Evolutionary conservation across 2,797 vertebrate species (phyloP).

Genomic region (Diplodus puntazzo): DNA sequence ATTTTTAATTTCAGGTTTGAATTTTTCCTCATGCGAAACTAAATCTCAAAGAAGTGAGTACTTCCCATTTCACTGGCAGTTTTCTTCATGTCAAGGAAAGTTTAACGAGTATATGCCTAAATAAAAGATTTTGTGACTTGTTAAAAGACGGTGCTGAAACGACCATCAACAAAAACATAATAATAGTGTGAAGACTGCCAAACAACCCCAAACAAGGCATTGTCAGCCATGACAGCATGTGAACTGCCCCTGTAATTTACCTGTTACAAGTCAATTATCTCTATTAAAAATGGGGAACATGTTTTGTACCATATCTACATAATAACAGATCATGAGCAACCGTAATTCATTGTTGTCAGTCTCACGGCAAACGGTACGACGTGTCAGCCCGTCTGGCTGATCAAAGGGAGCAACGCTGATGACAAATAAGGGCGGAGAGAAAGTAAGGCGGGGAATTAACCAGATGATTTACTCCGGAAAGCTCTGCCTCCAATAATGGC

Average conservation of each 20-base stretch:
- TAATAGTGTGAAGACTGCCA: slow-evolving; percentile 44
- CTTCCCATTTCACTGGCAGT: slow-evolving; percentile 38
- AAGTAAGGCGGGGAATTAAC: slow-evolving; percentile 72
- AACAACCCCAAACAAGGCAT: slow-evolving; percentile 35
- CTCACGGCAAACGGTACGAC: slow-evolving; percentile 48
- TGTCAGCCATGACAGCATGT: slow-evolving; percentile 58
- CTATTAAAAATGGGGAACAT: slow-evolving; percentile 63
- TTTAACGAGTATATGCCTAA: slow-evolving; percentile 26
- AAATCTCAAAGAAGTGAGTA: slow-evolving; percentile 12
- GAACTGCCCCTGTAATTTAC: slow-evolving; percentile 68
- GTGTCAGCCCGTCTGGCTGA: slow-evolving; percentile 57
- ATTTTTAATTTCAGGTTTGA: not conserved
- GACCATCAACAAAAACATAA: slow-evolving; percentile 52
- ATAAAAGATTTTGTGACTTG: slow-evolving; percentile 38
- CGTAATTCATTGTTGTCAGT: slow-evolving; percentile 66
- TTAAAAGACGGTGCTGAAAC: slow-evolving; percentile 45
- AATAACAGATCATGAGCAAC: slow-evolving; percentile 63
- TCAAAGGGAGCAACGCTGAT: slow-evolving; percentile 62
- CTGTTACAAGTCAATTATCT: slow-evolving; percentile 70
- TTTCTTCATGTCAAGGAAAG: slow-evolving; percentile 39
- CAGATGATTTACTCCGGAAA: slow-evolving; percentile 75
- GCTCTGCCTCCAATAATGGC: slow-evolving; percentile 69
- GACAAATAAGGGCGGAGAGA: slow-evolving; percentile 66
- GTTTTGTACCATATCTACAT: slow-evolving; percentile 58
- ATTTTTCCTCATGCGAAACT: not conserved